Conservation (phyloP, 1,140 invertebrate species). For the Triops longicaudatus region DNA sequence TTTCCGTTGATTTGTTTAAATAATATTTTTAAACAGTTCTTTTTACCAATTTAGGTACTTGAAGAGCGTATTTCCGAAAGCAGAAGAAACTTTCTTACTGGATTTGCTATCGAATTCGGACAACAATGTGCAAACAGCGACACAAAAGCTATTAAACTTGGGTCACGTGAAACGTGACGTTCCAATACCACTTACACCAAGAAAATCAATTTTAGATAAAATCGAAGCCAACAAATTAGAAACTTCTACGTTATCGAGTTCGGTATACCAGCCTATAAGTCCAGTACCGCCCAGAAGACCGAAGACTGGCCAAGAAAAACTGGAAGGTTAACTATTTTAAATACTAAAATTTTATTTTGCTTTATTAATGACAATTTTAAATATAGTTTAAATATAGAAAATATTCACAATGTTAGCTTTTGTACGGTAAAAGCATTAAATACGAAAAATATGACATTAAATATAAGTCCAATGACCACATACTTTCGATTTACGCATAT, state of each 20-base stretch:
- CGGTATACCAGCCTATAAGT: conserved; percentile 34
- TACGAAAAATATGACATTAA: too few relatives aligned
- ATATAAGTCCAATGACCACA: too few relatives aligned
- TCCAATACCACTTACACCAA: conserved; percentile 35
- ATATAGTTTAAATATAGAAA: too few relatives aligned
- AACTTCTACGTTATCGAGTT: background rate
- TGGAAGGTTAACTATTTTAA: conserved; percentile 50
- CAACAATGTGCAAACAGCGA: conserved; percentile 78
- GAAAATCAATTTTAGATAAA: conserved; percentile 20
- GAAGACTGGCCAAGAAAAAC: conserved; percentile 62
- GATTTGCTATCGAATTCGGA: conserved; percentile 61
- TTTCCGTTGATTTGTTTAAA: conserved; percentile 29
- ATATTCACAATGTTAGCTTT: too few relatives aligned
- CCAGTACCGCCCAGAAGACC: conserved; percentile 51
- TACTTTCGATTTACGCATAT: too few relatives aligned
- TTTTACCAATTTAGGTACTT: conserved; percentile 73
- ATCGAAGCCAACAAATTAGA: background rate
- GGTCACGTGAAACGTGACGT: conserved; percentile 70
- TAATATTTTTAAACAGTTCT: too few relatives aligned
- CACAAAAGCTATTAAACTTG: conserved; percentile 63
- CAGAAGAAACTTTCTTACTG: conserved; percentile 75
- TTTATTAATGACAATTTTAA: too few relatives aligned
- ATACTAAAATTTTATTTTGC: too few relatives aligned
- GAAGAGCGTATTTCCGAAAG: conserved; percentile 84
- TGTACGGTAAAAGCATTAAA: too few relatives aligned